A percentile compares a stretch with the other conserved stretches of the same genome.
phyloP scores from a whole-genome alignment of 2,797 vertebrate genomes.

The Sarcophilus harrisii region DNA sequence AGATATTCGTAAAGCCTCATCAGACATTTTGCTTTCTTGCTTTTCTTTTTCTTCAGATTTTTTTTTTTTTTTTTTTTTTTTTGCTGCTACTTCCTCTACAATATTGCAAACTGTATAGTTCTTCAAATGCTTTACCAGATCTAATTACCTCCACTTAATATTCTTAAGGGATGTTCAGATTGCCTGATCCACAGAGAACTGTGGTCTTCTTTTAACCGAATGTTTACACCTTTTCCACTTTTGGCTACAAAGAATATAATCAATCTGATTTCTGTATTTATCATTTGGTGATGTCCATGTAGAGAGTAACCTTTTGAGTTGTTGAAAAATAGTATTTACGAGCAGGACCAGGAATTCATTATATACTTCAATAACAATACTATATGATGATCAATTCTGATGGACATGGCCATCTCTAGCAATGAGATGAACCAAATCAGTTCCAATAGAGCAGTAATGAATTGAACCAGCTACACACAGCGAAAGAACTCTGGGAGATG shows the following conservation, averaged over 20 bases:
- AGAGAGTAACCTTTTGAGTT: background rate
- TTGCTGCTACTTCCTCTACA: background rate
- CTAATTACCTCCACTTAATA: background rate
- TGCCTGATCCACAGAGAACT: background rate
- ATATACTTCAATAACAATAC: no score
- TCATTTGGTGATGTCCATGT: background rate
- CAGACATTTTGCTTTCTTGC: background rate
- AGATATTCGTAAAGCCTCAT: background rate
- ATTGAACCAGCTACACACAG: no score
- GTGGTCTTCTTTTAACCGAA: background rate
- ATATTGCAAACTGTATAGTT: background rate
- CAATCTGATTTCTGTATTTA: background rate
- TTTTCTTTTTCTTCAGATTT: background rate
- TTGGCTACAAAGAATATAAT: background rate
- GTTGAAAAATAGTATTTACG: background rate
- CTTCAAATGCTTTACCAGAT: background rate
- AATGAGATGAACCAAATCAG: no score
- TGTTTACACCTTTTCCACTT: background rate
- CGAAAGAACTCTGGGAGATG: no score
- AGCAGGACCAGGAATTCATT: no score
- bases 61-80: background rate
- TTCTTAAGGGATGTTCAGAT: background rate
- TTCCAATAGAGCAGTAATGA: no score
- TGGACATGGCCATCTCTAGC: no score
- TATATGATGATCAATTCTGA: no score